A percentile compares a stretch with the other conserved stretches of the same genome.
phyloP scores from a whole-genome alignment of 2,113 vertebrate species.

The Cygnus atratus region DNA sequence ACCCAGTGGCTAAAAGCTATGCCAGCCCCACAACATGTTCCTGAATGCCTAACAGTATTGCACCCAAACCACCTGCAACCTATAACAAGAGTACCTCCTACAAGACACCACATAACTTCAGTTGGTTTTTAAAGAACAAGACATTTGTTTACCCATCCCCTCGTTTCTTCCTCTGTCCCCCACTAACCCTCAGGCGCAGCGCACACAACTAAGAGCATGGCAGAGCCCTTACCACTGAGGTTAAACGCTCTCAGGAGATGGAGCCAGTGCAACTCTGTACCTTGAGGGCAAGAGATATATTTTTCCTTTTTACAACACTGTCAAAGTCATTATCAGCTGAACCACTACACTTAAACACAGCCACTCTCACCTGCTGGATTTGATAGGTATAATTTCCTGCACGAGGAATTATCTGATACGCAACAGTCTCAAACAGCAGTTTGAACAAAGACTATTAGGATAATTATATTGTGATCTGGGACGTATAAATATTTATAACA shows the following conservation, averaged over 20 bases:
- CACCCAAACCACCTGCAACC: neutral
- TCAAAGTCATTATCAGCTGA: neutral
- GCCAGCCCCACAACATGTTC: neutral
- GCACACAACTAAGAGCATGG: neutral
- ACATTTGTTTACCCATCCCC: neutral
- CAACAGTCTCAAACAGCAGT: neutral
- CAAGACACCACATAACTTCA: neutral
- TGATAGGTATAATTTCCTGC: neutral
- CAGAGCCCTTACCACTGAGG: neutral
- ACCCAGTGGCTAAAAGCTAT: neutral
- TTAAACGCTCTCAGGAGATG: neutral
- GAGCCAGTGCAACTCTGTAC: neutral
- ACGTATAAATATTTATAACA: slow-evolving; percentile 4
- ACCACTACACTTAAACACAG: neutral
- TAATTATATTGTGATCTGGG: neutral
- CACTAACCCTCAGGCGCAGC: neutral
- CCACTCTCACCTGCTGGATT: neutral
- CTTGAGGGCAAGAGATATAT: neutral
- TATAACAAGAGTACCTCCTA: neutral
- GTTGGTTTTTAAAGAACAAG: neutral
- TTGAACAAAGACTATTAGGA: neutral
- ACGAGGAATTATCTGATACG: neutral
- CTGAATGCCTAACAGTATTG: neutral
- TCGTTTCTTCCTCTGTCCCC: neutral
- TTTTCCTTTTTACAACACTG: neutral